Evolutionary conservation across 1,140 invertebrate species (phyloP), one percentile per base, ranked within the genome.

Genomic region (Lordiphosa collinella): DNA sequence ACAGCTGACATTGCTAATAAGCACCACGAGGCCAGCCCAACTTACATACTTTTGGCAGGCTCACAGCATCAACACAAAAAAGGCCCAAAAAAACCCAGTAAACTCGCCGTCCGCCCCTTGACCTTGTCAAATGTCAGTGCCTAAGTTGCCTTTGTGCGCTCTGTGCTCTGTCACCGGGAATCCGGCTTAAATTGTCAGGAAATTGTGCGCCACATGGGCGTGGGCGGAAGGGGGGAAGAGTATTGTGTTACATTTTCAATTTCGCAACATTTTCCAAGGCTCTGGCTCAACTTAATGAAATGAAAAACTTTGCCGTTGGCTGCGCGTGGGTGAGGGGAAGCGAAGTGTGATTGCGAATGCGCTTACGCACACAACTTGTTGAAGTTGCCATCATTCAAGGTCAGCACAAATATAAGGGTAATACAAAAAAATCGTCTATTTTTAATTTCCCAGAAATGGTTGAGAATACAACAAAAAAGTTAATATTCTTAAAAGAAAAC

Each of bases 121-220:
- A 82, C 76, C 76, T 82, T 82, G 76, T 54, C 58, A 61, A 75
- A 82, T 82, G 76, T 82, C 76, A 82, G 37, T 57, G 67, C 47
- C 37, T 54, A 51, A 58, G 53, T 25, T 7, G n/a, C 47, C 35
- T 46, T 58, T 67, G 57, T 60, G 57, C 14, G 18, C 49, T 36
- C 36, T 43, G 37, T 6, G 41, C 29, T 43, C 65, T 67, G 70
- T 70, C 75, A 82, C 46, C 71, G 48, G 61, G 56, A 40, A 71
- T 75, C 61, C 52, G 71, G 66, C 71, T 82, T 71, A 80, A 71
- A 70, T 56, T 82, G 55, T 57, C 76, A 72, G 76, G 55, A 71
- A 22, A 22, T 22, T 22, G 18, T 18, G 2, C 18, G 18, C 18
- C 18, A 2, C 18, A 18, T 22, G 9, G 8, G 29, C 18, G 44